Evolutionary conservation across 64 coral and sea anemone species (phyloP).

Genomic region (Hydrozoanthus tunicans): DNA sequence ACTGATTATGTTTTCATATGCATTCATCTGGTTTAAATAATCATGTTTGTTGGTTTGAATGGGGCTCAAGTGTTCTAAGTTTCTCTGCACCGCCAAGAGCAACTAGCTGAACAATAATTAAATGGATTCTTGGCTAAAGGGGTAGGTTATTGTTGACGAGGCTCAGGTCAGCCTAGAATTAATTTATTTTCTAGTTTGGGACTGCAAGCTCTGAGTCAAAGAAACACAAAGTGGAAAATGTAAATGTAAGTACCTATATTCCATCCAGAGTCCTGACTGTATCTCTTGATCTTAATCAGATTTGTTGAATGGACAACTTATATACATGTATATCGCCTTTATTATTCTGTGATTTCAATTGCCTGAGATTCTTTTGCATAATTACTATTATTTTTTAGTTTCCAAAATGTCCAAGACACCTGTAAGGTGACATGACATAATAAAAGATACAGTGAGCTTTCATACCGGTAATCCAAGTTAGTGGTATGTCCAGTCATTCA

Average conservation of each 20-base stretch:
- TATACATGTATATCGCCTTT: slow-evolving; percentile 1
- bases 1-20: not conserved
- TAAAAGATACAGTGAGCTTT: not conserved
- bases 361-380: slow-evolving; percentile 10
- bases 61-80: not conserved
- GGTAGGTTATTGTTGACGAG: slow-evolving; percentile 6
- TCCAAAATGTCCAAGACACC: slow-evolving; percentile 12
- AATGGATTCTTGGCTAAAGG: not conserved
- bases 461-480: not conserved
- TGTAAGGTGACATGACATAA: slow-evolving; percentile 10
- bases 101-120: not conserved
- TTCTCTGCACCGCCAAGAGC: slow-evolving; percentile 8
- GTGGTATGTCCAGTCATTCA: not conserved
- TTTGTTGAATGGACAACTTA: slow-evolving; percentile 12
- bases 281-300: slow-evolving; percentile 14
- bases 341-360: slow-evolving; percentile 1
- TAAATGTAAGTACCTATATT: slow-evolving; percentile 14
- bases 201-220: slow-evolving; percentile 17
- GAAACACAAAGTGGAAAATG: slow-evolving; percentile 15
- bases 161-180: not conserved
- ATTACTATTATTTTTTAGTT: slow-evolving; percentile 8
- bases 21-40: not conserved
- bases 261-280: not conserved
- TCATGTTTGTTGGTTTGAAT: slow-evolving; percentile 7
- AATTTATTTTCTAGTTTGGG: not conserved